Evolutionary conservation across 2,888 invertebrate species (phyloP).

Genomic region (Drosophila paucipuncta): DNA sequence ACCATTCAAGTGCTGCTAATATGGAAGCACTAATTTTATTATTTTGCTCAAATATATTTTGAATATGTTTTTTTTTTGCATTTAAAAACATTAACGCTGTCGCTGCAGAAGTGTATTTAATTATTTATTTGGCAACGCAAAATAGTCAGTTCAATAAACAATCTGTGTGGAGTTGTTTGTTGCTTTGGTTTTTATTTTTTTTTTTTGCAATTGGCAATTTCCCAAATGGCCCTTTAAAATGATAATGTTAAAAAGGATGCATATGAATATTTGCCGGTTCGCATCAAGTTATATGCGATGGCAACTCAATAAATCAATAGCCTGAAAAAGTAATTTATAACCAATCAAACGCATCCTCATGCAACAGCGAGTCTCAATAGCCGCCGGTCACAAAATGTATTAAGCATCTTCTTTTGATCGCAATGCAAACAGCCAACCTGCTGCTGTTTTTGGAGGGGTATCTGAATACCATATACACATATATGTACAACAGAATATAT

Average conservation of each 20-base stretch:
- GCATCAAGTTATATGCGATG: constrained; percentile 27
- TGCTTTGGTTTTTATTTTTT: constrained; percentile 14
- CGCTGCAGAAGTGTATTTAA: background rate
- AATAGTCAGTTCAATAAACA: constrained; percentile 23
- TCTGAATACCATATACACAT: background rate
- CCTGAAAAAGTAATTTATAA: constrained; percentile 65
- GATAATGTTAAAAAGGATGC: background rate
- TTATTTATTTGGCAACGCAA: constrained; percentile 6
- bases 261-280: constrained; percentile 5
- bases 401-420: constrained; percentile 51
- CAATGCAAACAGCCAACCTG: constrained; percentile 15
- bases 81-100: background rate
- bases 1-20: background rate
- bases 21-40: background rate
- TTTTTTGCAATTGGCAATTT: constrained; percentile 1
- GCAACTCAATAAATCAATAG: constrained; percentile 40
- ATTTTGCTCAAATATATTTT: background rate
- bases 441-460: background rate
- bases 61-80: background rate
- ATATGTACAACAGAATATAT: background rate
- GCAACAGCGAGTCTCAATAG: constrained; percentile 55
- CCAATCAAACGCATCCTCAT: constrained; percentile 71
- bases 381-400: constrained; percentile 63
- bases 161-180: constrained; percentile 7
- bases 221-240: background rate